These are phyloP conservation scores for Romanogobio albipinnatus DNA, from an alignment of 2,113 vertebrate species.

Conservation along the genomic window DNA sequence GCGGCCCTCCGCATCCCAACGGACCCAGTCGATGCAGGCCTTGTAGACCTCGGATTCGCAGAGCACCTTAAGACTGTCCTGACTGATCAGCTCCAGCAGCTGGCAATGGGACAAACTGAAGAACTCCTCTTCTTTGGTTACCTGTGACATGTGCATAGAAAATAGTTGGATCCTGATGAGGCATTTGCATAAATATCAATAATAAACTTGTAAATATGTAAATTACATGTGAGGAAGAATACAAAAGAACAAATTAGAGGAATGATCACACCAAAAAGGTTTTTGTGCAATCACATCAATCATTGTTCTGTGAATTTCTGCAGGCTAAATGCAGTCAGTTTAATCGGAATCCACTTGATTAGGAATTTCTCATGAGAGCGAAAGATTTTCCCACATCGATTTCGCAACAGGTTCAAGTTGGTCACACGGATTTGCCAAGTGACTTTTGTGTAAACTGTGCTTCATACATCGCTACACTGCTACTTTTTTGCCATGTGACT, in stretches of 20 bases:
- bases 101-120: slow-evolving; percentile 82
- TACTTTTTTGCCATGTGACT: background rate
- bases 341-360: background rate
- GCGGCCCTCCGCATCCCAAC: slow-evolving; percentile 76
- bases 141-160: slow-evolving; percentile 61
- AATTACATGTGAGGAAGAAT: too few relatives aligned
- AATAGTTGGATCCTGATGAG: background rate
- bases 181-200: background rate
- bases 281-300: background rate
- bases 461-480: background rate
- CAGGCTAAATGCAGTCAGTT: background rate
- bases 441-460: background rate
- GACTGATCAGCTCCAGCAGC: slow-evolving; percentile 82
- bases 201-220: too few relatives aligned
- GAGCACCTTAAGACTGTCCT: slow-evolving; percentile 82
- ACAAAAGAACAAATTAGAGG: too few relatives aligned
- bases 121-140: slow-evolving; percentile 83
- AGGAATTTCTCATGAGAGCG: background rate
- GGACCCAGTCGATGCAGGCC: slow-evolving; percentile 83
- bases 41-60: slow-evolving; percentile 85
- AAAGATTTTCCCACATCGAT: background rate
- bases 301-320: background rate
- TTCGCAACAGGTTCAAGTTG: too few relatives aligned
- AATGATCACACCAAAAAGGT: background rate
- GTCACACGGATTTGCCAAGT: background rate